Evolutionary conservation across 2,888 invertebrate species (phyloP), one percentile per base, ranked within the genome.

Genomic region (Sphaerophoria rueppellii): DNA sequence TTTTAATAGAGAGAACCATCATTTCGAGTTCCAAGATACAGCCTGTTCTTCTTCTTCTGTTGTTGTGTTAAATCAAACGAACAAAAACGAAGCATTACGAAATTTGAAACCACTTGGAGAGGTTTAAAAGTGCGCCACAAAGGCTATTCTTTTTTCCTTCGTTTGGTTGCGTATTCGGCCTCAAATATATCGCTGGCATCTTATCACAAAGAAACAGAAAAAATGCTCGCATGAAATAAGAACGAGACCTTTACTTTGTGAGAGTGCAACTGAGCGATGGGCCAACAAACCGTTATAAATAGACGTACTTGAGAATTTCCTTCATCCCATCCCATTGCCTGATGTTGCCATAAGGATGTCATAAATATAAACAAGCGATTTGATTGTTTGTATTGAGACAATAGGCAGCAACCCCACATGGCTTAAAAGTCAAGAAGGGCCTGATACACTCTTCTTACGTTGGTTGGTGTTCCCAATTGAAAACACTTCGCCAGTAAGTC

Each of bases 291-390:
- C 16, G 5, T 43, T 85, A 85, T 81, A 77, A 73, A 73, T 81
- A 85, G 67, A 55, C 60, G 73, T 73, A 76, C 85, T 85, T 76
- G 61, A 70, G 69, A 63, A 24, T 43, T 63, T 58, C 16, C 32
- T 43, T 48, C 24, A 34, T 48, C 9, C 69, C 67, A 61, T 46
- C 54, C 43, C n/a, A 40, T 7, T 40, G 37, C 37, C 37, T 7
- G 37, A 37, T 6, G 40, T 2, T 40, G 16, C 16, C 61, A 73
- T 52, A 60, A 73, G 81, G 85, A 85, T 85, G 77, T 86, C 78
- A 78, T 86, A 86, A 85, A 85, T 74, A 82, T 78, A 82, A 78
- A 71, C 73, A 74, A 82, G 50, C 70, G 12, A 70, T 78, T 74
- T 77, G 74, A 86, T 78, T 77, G 77, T 77, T 82, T 82, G 71